Evolutionary conservation across 2,888 invertebrate species (phyloP).

Genomic region (Lasioglossum morio): DNA sequence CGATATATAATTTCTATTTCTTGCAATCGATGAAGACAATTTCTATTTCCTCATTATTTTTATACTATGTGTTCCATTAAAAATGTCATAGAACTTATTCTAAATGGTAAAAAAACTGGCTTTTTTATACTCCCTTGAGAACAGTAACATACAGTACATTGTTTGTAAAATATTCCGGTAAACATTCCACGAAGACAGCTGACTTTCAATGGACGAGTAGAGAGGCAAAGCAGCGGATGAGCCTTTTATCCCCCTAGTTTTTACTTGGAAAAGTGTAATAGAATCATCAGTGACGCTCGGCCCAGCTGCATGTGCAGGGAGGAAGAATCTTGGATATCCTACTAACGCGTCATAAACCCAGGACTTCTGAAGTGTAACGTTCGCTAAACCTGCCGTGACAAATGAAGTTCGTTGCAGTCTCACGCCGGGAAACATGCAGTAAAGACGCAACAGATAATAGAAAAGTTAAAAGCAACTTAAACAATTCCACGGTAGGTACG

Average conservation of each 20-base stretch:
- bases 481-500: not conserved
- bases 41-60: no score
- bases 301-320: not conserved
- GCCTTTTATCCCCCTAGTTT: not conserved
- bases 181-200: no score
- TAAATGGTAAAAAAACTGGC: no score
- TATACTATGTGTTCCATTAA: no score
- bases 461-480: not conserved
- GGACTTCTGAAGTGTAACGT: not conserved
- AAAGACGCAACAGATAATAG: not conserved
- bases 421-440: not conserved
- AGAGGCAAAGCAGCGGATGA: not conserved
- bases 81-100: no score
- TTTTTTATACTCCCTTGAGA: no score
- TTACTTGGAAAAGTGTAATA: not conserved
- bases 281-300: not conserved
- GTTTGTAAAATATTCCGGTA: no score
- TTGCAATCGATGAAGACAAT: no score
- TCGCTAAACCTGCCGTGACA: not conserved
- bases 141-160: no score
- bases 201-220: no score
- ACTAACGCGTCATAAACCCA: not conserved
- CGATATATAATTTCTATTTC: no score
- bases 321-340: constrained; percentile 2
- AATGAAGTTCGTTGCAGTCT: not conserved